A percentile compares a stretch with the other conserved stretches of the same genome.
Conservation (phyloP, 2,888 invertebrate species). For the Blera fallax region DNA sequence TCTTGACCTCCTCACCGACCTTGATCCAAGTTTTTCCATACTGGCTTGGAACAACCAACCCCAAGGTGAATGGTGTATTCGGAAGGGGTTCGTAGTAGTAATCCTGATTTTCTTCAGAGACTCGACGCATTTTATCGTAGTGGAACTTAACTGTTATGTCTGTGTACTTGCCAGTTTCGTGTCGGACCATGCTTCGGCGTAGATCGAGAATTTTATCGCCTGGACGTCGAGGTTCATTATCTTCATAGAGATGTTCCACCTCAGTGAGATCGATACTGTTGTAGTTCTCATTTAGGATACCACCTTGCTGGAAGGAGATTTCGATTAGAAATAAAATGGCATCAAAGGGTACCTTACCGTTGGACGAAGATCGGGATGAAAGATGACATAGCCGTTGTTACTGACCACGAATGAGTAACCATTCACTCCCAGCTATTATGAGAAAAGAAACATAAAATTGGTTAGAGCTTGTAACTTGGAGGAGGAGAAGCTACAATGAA, state of each 20-base stretch:
- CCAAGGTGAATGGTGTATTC: constrained; percentile 94
- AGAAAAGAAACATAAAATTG: not conserved
- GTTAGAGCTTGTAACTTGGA: not conserved
- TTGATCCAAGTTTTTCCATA: constrained; percentile 86
- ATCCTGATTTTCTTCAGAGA: constrained; percentile 89
- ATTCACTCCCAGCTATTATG: constrained; percentile 92
- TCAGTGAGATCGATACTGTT: constrained; percentile 98
- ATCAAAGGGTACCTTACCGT: constrained; percentile 85
- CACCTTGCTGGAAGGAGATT: constrained; percentile 74
- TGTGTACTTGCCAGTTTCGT: constrained; percentile 85
- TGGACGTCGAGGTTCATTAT: constrained; percentile 86
- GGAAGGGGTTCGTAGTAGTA: constrained; percentile 91
- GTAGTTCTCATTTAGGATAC: constrained; percentile 91
- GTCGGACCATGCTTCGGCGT: constrained; percentile 88
- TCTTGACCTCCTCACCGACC: constrained; percentile 89
- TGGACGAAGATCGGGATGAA: constrained; percentile 96
- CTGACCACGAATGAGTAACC: constrained; percentile 98
- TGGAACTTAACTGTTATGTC: constrained; percentile 90
- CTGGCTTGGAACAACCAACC: constrained; percentile 90
- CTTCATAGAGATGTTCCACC: constrained; percentile 92
- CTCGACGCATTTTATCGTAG: constrained; percentile 92
- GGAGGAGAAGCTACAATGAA: too few relatives aligned
- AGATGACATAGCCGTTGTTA: constrained; percentile 96
- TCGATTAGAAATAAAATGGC: not conserved
- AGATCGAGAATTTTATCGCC: constrained; percentile 83